phyloP scores from a whole-genome alignment of 2,797 vertebrate genomes.

The Amniataba percoides region DNA sequence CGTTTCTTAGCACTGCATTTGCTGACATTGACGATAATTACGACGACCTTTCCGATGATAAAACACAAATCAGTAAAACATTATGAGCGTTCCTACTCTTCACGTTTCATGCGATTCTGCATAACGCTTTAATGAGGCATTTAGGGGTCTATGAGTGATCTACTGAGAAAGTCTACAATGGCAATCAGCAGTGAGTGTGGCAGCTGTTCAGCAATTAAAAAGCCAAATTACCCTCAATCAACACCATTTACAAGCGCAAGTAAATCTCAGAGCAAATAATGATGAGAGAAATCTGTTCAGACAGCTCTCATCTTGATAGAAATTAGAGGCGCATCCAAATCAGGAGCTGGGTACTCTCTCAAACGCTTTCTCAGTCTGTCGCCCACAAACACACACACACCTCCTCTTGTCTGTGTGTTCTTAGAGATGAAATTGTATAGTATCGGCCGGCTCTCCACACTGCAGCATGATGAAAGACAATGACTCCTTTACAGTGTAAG shows the following conservation, averaged over 20 bases:
- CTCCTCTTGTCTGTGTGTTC: conserved; percentile 45
- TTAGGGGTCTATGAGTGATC: conserved; percentile 84
- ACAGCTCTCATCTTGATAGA: conserved; percentile 85
- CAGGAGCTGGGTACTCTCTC: conserved; percentile 70
- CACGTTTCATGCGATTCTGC: conserved; percentile 77
- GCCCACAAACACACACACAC: conserved; percentile 23
- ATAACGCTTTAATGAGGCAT: conserved; percentile 84
- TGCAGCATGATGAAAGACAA: conserved; percentile 53
- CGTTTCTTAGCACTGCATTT: conserved; percentile 67
- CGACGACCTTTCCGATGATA: conserved; percentile 79
- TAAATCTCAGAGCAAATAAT: conserved; percentile 86
- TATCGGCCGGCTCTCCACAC: conserved; percentile 37
- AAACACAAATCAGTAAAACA: conserved; percentile 82
- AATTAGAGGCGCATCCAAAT: conserved; percentile 83
- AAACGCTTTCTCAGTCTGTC: conserved; percentile 53
- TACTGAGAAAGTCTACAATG: conserved; percentile 85
- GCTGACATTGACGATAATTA: conserved; percentile 83
- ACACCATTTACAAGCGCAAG: conserved; percentile 86
- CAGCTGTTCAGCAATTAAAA: conserved; percentile 89
- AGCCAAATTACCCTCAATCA: conserved; percentile 89
- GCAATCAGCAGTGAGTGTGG: conserved; percentile 86
- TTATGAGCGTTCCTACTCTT: conserved; percentile 74
- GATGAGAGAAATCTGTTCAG: conserved; percentile 86
- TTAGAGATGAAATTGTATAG: conserved; percentile 44
- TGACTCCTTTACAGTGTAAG: conserved; percentile 34